Evolutionary conservation across 2,797 vertebrate genomes (phyloP), one percentile per base, ranked within the genome.

Genomic region (Vespertilio murinus): DNA sequence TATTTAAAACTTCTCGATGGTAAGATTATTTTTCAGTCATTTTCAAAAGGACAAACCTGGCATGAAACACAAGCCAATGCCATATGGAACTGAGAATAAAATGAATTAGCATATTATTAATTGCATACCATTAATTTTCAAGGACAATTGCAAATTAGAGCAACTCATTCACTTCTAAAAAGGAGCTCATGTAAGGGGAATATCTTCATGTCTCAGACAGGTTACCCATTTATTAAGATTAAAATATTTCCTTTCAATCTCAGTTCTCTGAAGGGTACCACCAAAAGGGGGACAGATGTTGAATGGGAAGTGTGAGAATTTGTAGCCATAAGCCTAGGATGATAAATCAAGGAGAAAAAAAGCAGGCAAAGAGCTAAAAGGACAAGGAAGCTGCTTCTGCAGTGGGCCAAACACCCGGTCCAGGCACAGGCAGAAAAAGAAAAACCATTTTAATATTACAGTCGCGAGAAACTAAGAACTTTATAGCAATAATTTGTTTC

Each of bases 91-190:
- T 75, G 67, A 96, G 93, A 96, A 97, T 94, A 89, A 97, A 96
- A 91, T 96, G 87, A 94, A 96, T 97, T 97, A 96, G 78, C 95
- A 95, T 92, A 91, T 93, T 97, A 97, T 96, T 97, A 97, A 96
- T 95, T 96, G 80, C 92, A 96, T 88, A 71, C 38, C 17, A 95
- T 96, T 96, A 97, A 96, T 96, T 97, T 97, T 96, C 96, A 96
- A 97, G 95, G 97, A 96, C 95, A 97, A 96, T 56, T 95, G 84
- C 84, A 96, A 97, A 94, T 96, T 95, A 91, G 80, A 96, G 61
- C 64, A 94, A 90, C 54, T 93, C 77, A 94, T 93, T 96, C 91
- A 92, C 87, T 96, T 96, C 91, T 82, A 94, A 95, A 97, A 87
- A 71, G 22, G 83, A 88, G 77, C 70, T 90, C 86, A 91, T 90